Conservation (phyloP, 2,888 invertebrate species). For the Caenorhabditis uteleia region DNA sequence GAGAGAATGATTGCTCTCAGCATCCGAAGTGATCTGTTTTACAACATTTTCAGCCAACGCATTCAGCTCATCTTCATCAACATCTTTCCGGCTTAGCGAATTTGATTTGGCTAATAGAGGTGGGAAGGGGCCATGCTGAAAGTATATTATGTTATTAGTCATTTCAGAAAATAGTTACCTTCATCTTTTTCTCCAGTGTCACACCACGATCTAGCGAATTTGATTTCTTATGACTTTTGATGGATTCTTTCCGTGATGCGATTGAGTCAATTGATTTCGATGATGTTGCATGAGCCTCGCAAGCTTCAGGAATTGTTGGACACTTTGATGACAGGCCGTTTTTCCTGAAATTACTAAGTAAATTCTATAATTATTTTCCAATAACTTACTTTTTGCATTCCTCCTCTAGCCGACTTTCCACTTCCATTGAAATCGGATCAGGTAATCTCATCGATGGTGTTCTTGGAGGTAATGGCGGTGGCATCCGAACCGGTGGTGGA, state of each 20-base stretch:
- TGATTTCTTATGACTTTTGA: slow-evolving; percentile 62
- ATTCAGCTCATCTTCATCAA: slow-evolving; percentile 61
- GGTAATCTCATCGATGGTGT: slow-evolving; percentile 51
- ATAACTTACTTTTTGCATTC: no score
- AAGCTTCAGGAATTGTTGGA: background rate
- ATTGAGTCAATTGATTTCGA: slow-evolving; percentile 5
- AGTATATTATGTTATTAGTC: background rate
- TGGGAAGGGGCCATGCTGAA: slow-evolving; percentile 61
- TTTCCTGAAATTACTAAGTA: background rate
- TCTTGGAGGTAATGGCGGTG: slow-evolving; percentile 54
- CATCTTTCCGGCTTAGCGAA: slow-evolving; percentile 54
- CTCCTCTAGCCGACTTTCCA: slow-evolving; percentile 22
- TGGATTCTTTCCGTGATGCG: slow-evolving; percentile 2
- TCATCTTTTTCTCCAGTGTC: slow-evolving; percentile 61
- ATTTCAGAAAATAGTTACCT: slow-evolving; percentile 26
- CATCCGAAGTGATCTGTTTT: no score
- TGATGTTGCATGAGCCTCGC: background rate
- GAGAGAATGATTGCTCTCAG: no score
- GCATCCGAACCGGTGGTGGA: slow-evolving; percentile 32
- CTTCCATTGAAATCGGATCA: slow-evolving; percentile 43
- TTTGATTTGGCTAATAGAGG: slow-evolving; percentile 56
- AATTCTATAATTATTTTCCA: background rate
- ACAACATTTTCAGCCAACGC: slow-evolving; percentile 53
- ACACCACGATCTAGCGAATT: slow-evolving; percentile 65
- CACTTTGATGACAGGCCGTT: background rate